Base-by-base conservation (phyloP, 1,140 invertebrate species). In the Diabrotica undecimpunctata region DNA sequence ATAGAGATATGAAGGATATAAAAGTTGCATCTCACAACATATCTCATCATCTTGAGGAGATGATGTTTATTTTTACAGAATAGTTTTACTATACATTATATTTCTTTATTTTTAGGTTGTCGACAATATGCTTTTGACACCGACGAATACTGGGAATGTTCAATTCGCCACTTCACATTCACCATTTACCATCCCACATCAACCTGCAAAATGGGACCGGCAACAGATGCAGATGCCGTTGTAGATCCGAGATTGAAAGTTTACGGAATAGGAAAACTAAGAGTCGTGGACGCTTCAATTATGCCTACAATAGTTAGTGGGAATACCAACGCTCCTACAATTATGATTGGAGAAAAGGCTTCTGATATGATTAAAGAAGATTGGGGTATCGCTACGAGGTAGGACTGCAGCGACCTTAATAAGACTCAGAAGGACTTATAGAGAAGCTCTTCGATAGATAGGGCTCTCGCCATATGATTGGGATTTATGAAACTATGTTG, bases 141-240 rank as follows among this genome's bases (percentile, higher is more conserved):
- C 0, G 92, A 95, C 70, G 88, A 90, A 50, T 96, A 95, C 75
- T 94, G 93, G 91, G 90, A 90, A 71, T 95, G 93, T 70, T 85
- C 88, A 58, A 80, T 91, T 5, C 82, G 90, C 59, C 90, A 93
- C 70, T 92, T 92, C 66, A 93, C 91, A 0, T 90, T 91, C 67
- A 93, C 92, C 0, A 92, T 94, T 52, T 94, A 94, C 73, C 92
- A 95, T 83, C 91, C 91, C 0, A 85, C 87, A 0, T 88, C 92
- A 0, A 95, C 93, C 0, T 91, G 89, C 69, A 94, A 92, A 78
- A 95, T 95, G 94, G 94, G 94, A 5, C 88, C 90, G 0, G 83
- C 79, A 52, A 80, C 80, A 50, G 92, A 95, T 75, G 82, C 84
- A 0, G 86, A 84, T 0, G 90, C 93, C 0, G 93, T 96, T 0